These are phyloP conservation scores for Fratercula arctica DNA, from an alignment of 2,797 vertebrate species.

Conservation along the genomic window DNA sequence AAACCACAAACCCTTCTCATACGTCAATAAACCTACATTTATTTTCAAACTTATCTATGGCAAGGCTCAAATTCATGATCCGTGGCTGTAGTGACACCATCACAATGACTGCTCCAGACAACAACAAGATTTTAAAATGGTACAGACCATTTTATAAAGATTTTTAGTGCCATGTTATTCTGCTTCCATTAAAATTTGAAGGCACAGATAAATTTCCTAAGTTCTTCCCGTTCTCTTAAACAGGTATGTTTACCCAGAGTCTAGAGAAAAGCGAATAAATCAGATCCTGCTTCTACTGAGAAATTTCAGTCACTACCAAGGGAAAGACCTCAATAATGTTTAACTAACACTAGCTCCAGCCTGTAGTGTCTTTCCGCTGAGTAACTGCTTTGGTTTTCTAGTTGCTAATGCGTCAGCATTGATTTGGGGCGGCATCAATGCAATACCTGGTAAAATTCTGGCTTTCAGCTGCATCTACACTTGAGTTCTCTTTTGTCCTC, in stretches of 20 bases:
- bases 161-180: not conserved
- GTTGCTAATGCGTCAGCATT: not conserved
- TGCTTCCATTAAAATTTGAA: not conserved
- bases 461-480: not conserved
- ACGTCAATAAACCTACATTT: not conserved
- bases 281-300: not conserved
- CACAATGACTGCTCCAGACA: not conserved
- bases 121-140: not conserved
- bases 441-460: not conserved
- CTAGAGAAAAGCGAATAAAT: not conserved
- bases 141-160: not conserved
- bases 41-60: not conserved
- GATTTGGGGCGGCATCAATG: not conserved
- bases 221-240: not conserved
- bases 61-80: conserved; percentile 2
- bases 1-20: not conserved
- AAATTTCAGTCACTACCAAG: not conserved
- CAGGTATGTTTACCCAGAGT: not conserved
- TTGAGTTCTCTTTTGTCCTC: not conserved
- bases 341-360: not conserved
- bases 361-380: not conserved
- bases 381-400: not conserved
- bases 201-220: not conserved
- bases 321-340: not conserved
- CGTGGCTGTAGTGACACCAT: not conserved